phyloP scores from a whole-genome alignment of 2,797 vertebrate genomes.

The Brachymystax lenok region DNA sequence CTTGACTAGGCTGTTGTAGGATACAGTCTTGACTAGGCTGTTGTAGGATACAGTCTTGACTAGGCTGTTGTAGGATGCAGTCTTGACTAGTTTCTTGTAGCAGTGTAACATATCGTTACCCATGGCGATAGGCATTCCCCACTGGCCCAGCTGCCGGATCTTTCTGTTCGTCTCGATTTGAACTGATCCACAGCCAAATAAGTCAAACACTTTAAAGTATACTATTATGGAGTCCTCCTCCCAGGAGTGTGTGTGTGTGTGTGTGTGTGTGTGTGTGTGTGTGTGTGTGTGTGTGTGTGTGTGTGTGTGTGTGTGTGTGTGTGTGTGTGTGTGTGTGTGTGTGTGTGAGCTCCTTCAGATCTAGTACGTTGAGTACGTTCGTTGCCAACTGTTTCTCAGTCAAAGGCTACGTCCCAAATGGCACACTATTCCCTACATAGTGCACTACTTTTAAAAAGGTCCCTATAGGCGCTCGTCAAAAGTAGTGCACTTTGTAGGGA shows the following conservation, averaged over 20 bases:
- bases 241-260: neutral
- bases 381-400: constrained; percentile 3
- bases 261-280: too few species aligned
- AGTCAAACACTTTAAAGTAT: constrained; percentile 4
- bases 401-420: neutral
- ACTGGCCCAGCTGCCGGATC: neutral
- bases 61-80: neutral
- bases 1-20: too few species aligned
- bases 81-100: neutral
- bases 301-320: too few species aligned
- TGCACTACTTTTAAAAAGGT: too few species aligned
- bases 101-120: neutral
- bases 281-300: too few species aligned
- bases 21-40: too few species aligned
- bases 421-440: too few species aligned
- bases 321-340: too few species aligned
- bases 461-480: too few species aligned
- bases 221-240: neutral
- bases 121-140: constrained; percentile 2
- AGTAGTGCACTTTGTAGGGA: neutral
- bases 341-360: neutral
- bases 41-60: too few species aligned
- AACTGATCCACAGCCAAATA: constrained; percentile 7
- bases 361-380: neutral
- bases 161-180: neutral